Conservation (phyloP, 2,113 vertebrate genomes). For the Sula dactylatra region DNA sequence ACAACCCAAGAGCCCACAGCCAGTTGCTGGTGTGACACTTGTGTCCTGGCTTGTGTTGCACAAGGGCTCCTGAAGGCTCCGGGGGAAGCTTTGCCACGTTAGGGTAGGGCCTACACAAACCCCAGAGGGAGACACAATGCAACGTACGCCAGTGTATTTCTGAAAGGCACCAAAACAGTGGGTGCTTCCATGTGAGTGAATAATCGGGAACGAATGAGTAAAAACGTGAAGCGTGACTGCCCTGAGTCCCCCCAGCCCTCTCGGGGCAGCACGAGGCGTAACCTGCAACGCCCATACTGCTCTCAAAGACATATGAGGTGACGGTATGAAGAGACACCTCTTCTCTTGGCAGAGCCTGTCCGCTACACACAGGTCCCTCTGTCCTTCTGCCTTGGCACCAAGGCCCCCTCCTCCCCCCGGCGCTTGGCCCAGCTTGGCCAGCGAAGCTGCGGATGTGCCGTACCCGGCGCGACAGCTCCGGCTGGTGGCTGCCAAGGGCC, state of each 20-base stretch:
- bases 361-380: background rate
- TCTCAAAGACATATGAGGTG: background rate
- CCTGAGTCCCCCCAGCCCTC: background rate
- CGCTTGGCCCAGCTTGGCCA: background rate
- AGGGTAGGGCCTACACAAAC: background rate
- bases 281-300: background rate
- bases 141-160: background rate
- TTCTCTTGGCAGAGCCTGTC: background rate
- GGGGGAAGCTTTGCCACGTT: background rate
- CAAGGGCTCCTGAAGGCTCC: background rate
- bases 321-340: background rate
- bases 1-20: background rate
- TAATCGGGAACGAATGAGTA: background rate
- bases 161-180: background rate
- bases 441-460: fast-evolving
- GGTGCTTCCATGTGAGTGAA: background rate
- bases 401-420: background rate
- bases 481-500: conserved; percentile 34
- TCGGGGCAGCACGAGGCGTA: background rate
- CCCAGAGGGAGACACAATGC: background rate
- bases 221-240: background rate
- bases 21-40: background rate
- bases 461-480: background rate
- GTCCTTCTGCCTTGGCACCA: background rate
- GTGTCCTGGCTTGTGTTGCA: fast-evolving